Percentiles rank a stretch among this genome's conserved stretches.
Conservation (phyloP, 2,797 vertebrate species). For the Enteromius afrohamiltoni region DNA sequence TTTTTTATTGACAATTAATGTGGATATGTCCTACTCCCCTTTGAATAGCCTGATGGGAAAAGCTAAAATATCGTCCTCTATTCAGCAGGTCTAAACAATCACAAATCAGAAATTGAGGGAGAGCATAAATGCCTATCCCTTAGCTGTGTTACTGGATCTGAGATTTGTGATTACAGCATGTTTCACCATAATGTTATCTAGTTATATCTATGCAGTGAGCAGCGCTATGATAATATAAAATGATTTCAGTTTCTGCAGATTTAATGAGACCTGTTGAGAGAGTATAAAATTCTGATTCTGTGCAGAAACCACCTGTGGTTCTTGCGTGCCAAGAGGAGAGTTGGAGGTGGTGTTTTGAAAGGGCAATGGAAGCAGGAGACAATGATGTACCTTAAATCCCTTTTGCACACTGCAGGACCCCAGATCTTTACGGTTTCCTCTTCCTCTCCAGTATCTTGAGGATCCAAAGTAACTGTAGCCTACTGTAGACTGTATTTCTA, state of each 20-base stretch:
- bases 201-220: conserved; percentile 19
- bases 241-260: neutral
- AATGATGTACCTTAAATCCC: neutral
- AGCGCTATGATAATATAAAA: neutral
- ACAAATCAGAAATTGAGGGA: conserved; percentile 8
- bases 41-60: neutral
- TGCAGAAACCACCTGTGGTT: conserved; percentile 5
- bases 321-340: conserved; percentile 7
- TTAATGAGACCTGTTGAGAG: neutral
- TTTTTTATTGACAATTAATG: conserved; percentile 35
- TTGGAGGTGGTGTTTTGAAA: conserved; percentile 27
- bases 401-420: neutral
- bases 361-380: conserved; percentile 27
- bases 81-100: conserved; percentile 16
- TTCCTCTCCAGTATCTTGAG: neutral
- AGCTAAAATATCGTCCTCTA: conserved; percentile 7
- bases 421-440: neutral
- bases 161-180: conserved; percentile 6
- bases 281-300: neutral
- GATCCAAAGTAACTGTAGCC: neutral
- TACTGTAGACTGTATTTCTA: neutral
- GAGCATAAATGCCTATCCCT: conserved; percentile 16
- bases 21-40: conserved; percentile 6
- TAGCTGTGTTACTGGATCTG: conserved; percentile 14
- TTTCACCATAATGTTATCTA: neutral